phyloP scores from a whole-genome alignment of 2,113 vertebrate species.

The Myocastor coypus region DNA sequence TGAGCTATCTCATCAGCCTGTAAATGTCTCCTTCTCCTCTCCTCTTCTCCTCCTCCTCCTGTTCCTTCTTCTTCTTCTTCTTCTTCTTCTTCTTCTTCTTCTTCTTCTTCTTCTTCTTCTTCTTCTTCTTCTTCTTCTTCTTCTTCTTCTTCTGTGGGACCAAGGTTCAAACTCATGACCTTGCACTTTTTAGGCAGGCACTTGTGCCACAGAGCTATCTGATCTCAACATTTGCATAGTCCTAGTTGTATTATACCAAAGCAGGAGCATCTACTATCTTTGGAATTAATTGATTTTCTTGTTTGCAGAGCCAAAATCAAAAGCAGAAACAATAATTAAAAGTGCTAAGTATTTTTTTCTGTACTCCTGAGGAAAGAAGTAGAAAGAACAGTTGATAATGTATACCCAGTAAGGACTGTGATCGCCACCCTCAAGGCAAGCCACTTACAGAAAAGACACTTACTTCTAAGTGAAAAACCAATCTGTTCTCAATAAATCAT shows the following conservation, averaged over 20 bases:
- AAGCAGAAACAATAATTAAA: neutral
- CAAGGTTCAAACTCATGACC: too few relatives aligned
- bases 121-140: too few relatives aligned
- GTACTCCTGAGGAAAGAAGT: neutral
- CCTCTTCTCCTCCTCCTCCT: too few relatives aligned
- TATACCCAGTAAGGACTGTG: neutral
- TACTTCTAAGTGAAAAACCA: neutral
- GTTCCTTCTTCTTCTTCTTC: too few relatives aligned
- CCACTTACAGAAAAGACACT: conserved; percentile 31
- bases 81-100: too few relatives aligned
- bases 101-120: too few relatives aligned
- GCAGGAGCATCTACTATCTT: neutral
- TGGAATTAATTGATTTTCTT: conserved; percentile 33
- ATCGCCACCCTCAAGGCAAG: neutral
- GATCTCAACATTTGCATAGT: conserved; percentile 31
- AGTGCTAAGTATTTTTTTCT: neutral
- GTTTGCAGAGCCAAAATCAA: conserved; percentile 9
- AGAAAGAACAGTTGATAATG: neutral
- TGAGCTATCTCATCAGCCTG: neutral
- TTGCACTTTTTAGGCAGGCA: too few relatives aligned
- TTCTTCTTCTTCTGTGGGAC: too few relatives aligned
- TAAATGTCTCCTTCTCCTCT: conserved; percentile 50
- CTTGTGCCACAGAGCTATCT: too few relatives aligned
- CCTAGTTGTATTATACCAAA: conserved; percentile 35
- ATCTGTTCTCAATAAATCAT: conserved; percentile 55